phyloP scores from a whole-genome alignment of 2,113 vertebrate species.

The Psittacula cyanocephala region DNA sequence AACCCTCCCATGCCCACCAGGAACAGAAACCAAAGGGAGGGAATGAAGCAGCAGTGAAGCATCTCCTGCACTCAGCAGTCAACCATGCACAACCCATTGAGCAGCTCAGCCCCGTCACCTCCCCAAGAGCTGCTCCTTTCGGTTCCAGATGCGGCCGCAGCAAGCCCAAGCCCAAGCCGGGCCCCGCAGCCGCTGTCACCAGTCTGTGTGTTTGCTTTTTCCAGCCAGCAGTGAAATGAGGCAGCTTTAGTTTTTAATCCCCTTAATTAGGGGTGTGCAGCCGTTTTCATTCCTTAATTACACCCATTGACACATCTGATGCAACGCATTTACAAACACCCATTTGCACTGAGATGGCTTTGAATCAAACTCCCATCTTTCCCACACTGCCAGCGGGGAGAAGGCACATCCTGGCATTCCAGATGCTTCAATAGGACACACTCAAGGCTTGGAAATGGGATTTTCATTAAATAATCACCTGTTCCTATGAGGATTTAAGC shows the following conservation, averaged over 20 bases:
- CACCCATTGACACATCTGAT: slow-evolving; percentile 37
- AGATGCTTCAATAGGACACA: background rate
- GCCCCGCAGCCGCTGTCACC: background rate
- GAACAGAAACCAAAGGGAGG: background rate
- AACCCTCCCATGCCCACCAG: background rate
- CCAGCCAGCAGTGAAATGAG: slow-evolving; percentile 25
- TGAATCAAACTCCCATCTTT: background rate
- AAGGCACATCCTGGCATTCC: background rate
- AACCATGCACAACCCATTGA: background rate
- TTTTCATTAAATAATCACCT: background rate
- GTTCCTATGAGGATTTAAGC: background rate
- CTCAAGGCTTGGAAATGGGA: background rate
- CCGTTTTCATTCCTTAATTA: slow-evolving; percentile 57
- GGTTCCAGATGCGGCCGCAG: fast-evolving
- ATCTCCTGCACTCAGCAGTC: background rate
- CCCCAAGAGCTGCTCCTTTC: background rate
- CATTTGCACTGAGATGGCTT: slow-evolving; percentile 17
- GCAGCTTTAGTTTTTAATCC: slow-evolving; percentile 47
- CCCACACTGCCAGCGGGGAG: background rate
- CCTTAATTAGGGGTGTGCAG: slow-evolving; percentile 46
- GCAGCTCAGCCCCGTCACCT: background rate
- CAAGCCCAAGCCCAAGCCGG: background rate
- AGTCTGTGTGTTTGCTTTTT: background rate
- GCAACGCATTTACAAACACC: slow-evolving; percentile 49
- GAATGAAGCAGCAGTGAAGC: background rate